Evolutionary conservation across 2,888 invertebrate species (phyloP), one percentile per base, ranked within the genome.

Genomic region (Hemicrepidius hirtus): DNA sequence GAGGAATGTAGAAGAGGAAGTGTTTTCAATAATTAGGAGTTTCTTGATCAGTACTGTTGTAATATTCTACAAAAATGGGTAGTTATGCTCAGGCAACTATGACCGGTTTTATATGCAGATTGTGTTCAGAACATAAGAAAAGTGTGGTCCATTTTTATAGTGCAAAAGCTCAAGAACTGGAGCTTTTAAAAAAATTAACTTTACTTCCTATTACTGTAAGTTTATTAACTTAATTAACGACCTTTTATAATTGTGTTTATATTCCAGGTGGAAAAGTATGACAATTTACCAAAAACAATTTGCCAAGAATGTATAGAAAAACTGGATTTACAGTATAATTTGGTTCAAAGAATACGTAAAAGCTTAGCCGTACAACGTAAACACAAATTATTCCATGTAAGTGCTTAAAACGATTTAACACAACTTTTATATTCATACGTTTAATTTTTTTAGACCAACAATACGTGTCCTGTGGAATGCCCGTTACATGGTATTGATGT

Each of bases 111-210:
- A 92, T 95, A 83, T 95, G 95, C 87, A 91, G 95, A 83, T 89
- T 95, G 74, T 95, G 95, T 86, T 95, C 95, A 35, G 94, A 94
- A 89, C 94, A 94, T 92, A 95, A 95, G 86, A 91, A 92, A 84
- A 92, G 91, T 81, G 95, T 95, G 67, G 91, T 95, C 79, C 95
- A 95, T 85, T 93, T 95, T 79, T 95, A 95, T 84, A 94, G 95
- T 44, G 92, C 93, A 80, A 93, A 93, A 87, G 95, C 94, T 62
- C 90, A 91, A 83, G 91, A 92, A 81, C 88, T 94, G 84, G 90
- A 91, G 82, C 89, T 95, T 77, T 91, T 94, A 35, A 92, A 94
- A 81, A 95, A 95, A 90, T 94, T 95, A 81, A 92, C 91, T 82
- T 92, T 94, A 85, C 88, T 95, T 73, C 95, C 95, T 73, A 93